Evolutionary conservation across 2,888 invertebrate species (phyloP).

Genomic region (Autographa pulchrina): DNA sequence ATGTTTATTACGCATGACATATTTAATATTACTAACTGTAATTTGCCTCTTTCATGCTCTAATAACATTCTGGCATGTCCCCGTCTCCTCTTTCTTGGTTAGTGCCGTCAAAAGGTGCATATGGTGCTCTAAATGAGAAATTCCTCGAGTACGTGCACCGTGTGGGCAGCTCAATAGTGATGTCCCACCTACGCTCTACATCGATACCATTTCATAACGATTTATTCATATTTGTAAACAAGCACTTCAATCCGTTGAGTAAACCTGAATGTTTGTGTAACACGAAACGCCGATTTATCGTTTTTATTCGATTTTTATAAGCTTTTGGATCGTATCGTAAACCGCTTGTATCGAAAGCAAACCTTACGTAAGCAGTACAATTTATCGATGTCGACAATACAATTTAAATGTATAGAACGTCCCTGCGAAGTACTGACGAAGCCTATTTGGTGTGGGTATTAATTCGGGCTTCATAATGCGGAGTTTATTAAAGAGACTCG

Average conservation of each 20-base stretch:
- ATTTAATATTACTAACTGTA: constrained; percentile 2
- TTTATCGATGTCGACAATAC: constrained; percentile 50
- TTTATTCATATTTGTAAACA: constrained; percentile 19
- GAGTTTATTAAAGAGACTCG: constrained; percentile 79
- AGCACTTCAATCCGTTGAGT: constrained; percentile 12
- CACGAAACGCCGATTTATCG: constrained; percentile 14
- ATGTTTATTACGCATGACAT: constrained; percentile 13
- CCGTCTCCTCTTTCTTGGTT: constrained; percentile 28
- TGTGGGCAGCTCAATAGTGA: constrained; percentile 57
- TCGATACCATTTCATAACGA: constrained; percentile 15
- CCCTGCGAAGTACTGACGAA: constrained; percentile 58
- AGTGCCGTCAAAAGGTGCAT: constrained; percentile 65
- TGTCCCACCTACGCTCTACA: constrained; percentile 36
- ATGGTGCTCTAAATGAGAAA: constrained; percentile 80
- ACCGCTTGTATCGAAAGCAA: not conserved
- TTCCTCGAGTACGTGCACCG: constrained; percentile 75
- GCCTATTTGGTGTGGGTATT: constrained; percentile 69
- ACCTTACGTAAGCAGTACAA: not conserved
- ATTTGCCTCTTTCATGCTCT: constrained; percentile 30
- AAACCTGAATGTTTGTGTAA: constrained; percentile 18
- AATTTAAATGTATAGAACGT: constrained; percentile 40
- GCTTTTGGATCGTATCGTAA: constrained; percentile 6
- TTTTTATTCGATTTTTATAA: constrained; percentile 16
- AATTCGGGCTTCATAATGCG: constrained; percentile 75
- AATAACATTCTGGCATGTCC: constrained; percentile 51